Evolutionary conservation across 1,140 invertebrate species (phyloP), one percentile per base, ranked within the genome.

Genomic region (Sogatella furcifera): DNA sequence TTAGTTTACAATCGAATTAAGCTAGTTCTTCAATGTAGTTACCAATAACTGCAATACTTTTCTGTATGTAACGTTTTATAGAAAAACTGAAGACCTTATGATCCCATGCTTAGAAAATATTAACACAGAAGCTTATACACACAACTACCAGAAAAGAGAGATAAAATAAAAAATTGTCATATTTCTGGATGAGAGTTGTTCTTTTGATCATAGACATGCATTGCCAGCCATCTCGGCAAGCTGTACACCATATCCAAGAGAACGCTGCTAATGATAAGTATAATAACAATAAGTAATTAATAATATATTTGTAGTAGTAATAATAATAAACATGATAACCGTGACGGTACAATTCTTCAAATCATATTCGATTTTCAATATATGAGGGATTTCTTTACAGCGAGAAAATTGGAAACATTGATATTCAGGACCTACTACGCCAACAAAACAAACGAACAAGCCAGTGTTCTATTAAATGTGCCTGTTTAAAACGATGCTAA

Each of bases 51-150:
- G 52, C 52, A 55, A 49, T 19, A 49, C 21, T 49, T 49, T 49
- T 49, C 46, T 49, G 46, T 22, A 49, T 49, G 46, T 49, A 55
- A 55, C 55, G 31, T 28, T 22, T 60, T 60, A 61, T 61, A 61
- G 60, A 61, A 61, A 28, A 61, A 61, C 60, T 57, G 57, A 61
- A 59, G 63, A 58, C 59, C 59, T 60, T 55, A 61, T 52, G 60
- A 61, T 62, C 63, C 60, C 60, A 61, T 58, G 55, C 56, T 57
- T 59, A 61, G 52, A 61, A 61, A 61, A 61, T 55, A 61, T 54
- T 28, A 63, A 61, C 55, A 64, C 56, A 57, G 59, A 62, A 61
- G 57, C 60, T 57, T 64, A 64, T 64, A 64, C 63, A 64, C 57
- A 62, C 57, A 64, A 62, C 63, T 64, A 64, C 63, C 57, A 42